Conservation (phyloP, 1,140 invertebrate genomes). For the Saxidomus purpurata region DNA sequence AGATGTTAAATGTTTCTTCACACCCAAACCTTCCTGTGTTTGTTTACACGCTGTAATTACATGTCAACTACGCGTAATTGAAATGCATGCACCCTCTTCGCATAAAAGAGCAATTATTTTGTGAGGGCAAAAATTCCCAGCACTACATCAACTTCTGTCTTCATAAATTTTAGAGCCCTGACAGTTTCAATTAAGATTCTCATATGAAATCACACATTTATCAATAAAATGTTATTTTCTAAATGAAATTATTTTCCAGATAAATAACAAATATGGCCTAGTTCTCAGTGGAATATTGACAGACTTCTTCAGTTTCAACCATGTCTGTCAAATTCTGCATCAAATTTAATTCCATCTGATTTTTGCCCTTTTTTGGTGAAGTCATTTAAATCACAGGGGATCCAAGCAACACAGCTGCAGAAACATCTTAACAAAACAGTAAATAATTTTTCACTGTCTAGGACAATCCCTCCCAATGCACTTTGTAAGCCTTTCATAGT, state of each 20-base stretch:
- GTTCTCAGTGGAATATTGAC: background rate
- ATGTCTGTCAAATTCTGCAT: constrained; percentile 1
- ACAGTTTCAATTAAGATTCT: constrained; percentile 44
- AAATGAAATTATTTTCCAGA: constrained; percentile 1
- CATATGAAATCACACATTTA: constrained; percentile 3
- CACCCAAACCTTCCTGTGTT: constrained; percentile 12
- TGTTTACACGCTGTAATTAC: constrained; percentile 54
- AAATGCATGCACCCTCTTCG: background rate
- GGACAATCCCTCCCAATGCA: no score
- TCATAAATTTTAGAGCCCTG: constrained; percentile 14
- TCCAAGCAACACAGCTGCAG: background rate
- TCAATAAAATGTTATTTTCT: constrained; percentile 30
- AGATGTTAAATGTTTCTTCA: constrained; percentile 38
- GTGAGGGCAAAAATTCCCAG: background rate
- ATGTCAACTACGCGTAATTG: constrained; percentile 31
- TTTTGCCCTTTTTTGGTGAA: background rate
- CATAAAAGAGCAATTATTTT: constrained; percentile 23
- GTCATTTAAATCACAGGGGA: background rate
- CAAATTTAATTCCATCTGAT: constrained; percentile 12
- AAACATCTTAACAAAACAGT: no score
- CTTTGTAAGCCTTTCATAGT: no score
- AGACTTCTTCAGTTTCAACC: background rate
- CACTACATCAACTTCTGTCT: constrained; percentile 15
- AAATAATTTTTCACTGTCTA: no score
- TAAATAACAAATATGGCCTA: constrained; percentile 20